Evolutionary conservation across 2,888 invertebrate species (phyloP).

Genomic region (Lathronympha strigana): DNA sequence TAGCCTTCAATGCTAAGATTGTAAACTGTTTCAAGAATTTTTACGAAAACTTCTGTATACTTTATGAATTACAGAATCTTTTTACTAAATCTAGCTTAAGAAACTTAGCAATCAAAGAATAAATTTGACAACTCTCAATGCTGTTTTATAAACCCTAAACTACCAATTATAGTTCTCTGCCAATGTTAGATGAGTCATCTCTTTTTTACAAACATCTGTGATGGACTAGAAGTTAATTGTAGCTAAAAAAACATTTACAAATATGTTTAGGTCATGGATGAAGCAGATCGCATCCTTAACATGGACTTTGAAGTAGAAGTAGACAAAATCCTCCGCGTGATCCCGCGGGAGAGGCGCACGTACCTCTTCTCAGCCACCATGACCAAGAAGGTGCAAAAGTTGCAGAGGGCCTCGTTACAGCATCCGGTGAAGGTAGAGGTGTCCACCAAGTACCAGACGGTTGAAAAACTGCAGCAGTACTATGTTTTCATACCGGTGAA

Average conservation of each 20-base stretch:
- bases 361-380: slow-evolving; percentile 99
- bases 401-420: slow-evolving; percentile 96
- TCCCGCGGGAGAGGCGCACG: slow-evolving; percentile 96
- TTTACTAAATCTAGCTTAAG: too few relatives aligned
- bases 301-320: slow-evolving; percentile 99
- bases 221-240: too few relatives aligned
- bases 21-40: too few relatives aligned
- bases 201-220: too few relatives aligned
- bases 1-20: too few relatives aligned
- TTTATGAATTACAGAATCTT: too few relatives aligned
- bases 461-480: slow-evolving; percentile 97
- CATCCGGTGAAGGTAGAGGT: slow-evolving; percentile 98
- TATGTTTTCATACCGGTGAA: slow-evolving; percentile 98
- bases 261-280: slow-evolving; percentile 95
- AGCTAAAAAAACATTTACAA: too few relatives aligned
- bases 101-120: too few relatives aligned
- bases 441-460: slow-evolving; percentile 98
- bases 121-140: too few relatives aligned
- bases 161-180: too few relatives aligned
- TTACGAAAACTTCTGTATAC: too few relatives aligned
- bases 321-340: slow-evolving; percentile 95
- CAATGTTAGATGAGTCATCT: not conserved
- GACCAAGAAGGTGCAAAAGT: slow-evolving; percentile 98
- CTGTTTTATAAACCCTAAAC: too few relatives aligned
- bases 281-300: slow-evolving; percentile 99